phyloP scores from a whole-genome alignment of 1,140 invertebrate species.

The Neodiprion pinetum region DNA sequence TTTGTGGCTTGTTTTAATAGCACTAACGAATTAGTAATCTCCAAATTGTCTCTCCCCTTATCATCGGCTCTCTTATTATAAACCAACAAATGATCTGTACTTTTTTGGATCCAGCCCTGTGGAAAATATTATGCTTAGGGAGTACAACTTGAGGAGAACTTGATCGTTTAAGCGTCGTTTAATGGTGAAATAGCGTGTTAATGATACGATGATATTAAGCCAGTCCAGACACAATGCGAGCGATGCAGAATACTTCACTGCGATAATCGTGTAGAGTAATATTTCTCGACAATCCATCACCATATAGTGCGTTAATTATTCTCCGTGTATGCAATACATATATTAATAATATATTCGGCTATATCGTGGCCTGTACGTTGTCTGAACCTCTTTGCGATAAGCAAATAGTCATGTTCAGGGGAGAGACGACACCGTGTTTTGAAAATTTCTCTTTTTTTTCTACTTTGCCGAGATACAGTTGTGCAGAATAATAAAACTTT shows the following conservation, averaged over 20 bases:
- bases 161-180: background rate
- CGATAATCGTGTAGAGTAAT: background rate
- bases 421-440: constrained; percentile 40
- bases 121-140: constrained; percentile 51
- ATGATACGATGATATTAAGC: constrained; percentile 39
- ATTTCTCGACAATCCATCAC: constrained; percentile 41
- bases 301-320: constrained; percentile 34
- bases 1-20: constrained; percentile 24
- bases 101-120: constrained; percentile 57
- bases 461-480: background rate
- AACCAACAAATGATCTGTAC: constrained; percentile 55
- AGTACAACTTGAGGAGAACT: constrained; percentile 23
- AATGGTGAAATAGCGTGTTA: constrained; percentile 37
- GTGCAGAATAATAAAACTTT: background rate
- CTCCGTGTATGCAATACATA: constrained; percentile 2
- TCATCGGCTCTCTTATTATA: constrained; percentile 43
- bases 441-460: background rate
- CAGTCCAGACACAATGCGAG: background rate
- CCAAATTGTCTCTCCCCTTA: constrained; percentile 53
- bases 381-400: too few relatives aligned
- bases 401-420: constrained; percentile 20
- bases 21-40: constrained; percentile 14
- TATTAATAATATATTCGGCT: background rate
- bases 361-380: too few relatives aligned
- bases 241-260: background rate